Evolutionary conservation across 1,140 invertebrate species (phyloP).

Genomic region (Polypedilum pembai): DNA sequence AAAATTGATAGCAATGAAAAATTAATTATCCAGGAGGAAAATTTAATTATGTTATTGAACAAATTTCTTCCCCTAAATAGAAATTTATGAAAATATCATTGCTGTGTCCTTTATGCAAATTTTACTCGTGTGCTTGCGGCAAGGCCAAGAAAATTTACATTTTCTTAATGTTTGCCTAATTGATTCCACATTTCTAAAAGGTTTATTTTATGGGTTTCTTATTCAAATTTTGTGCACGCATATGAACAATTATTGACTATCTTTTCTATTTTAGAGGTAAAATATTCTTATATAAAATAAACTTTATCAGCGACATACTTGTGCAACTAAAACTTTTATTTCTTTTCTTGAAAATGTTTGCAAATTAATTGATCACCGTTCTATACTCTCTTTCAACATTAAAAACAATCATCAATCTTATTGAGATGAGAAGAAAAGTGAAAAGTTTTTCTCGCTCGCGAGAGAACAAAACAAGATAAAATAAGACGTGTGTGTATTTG

Average conservation of each 20-base stretch:
- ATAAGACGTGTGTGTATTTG: too few relatives aligned
- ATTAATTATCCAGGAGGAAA: too few relatives aligned
- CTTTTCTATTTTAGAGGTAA: neutral
- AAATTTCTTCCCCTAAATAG: too few relatives aligned
- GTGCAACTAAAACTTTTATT: neutral
- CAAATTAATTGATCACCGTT: constrained; percentile 5
- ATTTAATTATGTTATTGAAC: too few relatives aligned
- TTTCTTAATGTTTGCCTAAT: neutral
- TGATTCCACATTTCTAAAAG: constrained; percentile 9
- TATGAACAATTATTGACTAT: neutral
- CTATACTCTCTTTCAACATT: neutral
- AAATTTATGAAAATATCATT: too few relatives aligned
- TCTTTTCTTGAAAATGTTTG: neutral
- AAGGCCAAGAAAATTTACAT: neutral
- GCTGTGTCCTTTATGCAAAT: too few relatives aligned
- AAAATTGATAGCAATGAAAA: too few relatives aligned
- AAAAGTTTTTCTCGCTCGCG: neutral
- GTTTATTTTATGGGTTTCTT: constrained; percentile 1
- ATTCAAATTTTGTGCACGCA: neutral
- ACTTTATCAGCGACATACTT: neutral
- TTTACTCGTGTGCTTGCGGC: too few relatives aligned
- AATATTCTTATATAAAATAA: too few relatives aligned
- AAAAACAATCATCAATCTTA: constrained; percentile 17
- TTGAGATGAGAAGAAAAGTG: neutral
- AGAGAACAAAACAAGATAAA: neutral